Evolutionary conservation across 2,113 vertebrate species (phyloP).

Genomic region (Benitochromis conjunctus): DNA sequence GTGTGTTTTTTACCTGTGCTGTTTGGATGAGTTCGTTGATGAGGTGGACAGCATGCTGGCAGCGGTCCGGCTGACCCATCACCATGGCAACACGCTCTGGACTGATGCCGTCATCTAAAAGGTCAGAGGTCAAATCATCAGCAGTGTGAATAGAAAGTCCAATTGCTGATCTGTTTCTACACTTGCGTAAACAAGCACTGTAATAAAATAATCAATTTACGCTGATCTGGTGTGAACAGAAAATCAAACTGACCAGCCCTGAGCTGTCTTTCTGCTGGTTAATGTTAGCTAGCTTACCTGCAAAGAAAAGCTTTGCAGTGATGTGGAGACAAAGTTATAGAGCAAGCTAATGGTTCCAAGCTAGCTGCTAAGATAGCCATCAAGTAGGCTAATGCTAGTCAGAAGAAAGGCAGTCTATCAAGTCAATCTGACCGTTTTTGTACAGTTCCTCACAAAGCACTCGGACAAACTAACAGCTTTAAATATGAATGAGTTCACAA

Average conservation of each 20-base stretch:
- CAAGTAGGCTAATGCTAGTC: background rate
- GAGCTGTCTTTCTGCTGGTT: background rate
- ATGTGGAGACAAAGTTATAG: background rate
- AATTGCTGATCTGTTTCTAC: background rate
- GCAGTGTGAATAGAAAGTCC: background rate
- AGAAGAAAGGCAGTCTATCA: background rate
- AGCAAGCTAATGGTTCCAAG: background rate
- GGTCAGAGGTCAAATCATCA: background rate
- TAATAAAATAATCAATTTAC: background rate
- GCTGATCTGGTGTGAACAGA: background rate
- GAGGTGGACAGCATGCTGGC: constrained; percentile 89
- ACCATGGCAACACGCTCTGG: constrained; percentile 90
- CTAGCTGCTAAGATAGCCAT: background rate
- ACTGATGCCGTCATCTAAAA: constrained; percentile 87
- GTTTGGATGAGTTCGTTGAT: constrained; percentile 93
- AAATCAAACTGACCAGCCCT: background rate
- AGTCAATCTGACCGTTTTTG: background rate
- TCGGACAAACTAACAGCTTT: background rate
- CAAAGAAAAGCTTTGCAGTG: background rate
- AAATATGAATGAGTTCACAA: background rate
- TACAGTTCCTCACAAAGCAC: background rate
- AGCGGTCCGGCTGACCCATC: constrained; percentile 92
- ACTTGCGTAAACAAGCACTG: rapidly evolving
- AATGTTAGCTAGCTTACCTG: background rate
- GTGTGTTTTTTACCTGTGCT: constrained; percentile 78